Evolutionary conservation across 2,888 invertebrate species (phyloP), one percentile per base, ranked within the genome.

Genomic region (Drosophila tanythrix): DNA sequence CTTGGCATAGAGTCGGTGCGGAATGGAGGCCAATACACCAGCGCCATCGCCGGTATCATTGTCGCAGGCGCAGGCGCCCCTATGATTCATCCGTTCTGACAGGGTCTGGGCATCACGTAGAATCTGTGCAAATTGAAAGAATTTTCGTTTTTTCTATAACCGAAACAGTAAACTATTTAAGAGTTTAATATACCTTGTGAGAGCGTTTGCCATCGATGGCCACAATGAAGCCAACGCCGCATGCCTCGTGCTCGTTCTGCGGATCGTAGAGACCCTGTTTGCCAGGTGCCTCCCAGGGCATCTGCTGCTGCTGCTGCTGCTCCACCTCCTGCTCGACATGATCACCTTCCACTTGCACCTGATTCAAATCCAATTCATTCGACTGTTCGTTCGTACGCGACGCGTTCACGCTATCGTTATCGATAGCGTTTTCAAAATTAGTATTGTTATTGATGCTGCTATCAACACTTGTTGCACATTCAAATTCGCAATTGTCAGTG

Each of bases 1-100:
- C 85, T 96, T 96, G 82, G 95, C 94, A 94, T 99, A 99, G 93
- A 98, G 96, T 90, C 96, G 96, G 93, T 99, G 99, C 52, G 99
- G 99, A 92, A 99, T 99, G 89, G 98, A 98, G 77, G 98, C 97
- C 92, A 99, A 95, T 73, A 99, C 97, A 67, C 99, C 99, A 76
- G 99, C 99, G 76, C 99, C 99, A 93, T 99, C 99, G 69, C 99
- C 99, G 61, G 99, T 99, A 94, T 99, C 99, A 94, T 99, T 99
- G 94, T 99, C 99, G 94, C 99, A 99, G 50, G 99, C 98, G 94
- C 99, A 99, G 59, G 99, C 99, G 90, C 99, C 99, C 82, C 99
- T 97, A 94, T 99, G 99, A 94, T 98, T 98, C 99, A 99, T 99
- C 91, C 99, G 97, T 93, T 96, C 96, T 73, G 99, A 97, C 94